Base-by-base conservation (phyloP, 2,797 vertebrate species). In the Channallabes apus region DNA sequence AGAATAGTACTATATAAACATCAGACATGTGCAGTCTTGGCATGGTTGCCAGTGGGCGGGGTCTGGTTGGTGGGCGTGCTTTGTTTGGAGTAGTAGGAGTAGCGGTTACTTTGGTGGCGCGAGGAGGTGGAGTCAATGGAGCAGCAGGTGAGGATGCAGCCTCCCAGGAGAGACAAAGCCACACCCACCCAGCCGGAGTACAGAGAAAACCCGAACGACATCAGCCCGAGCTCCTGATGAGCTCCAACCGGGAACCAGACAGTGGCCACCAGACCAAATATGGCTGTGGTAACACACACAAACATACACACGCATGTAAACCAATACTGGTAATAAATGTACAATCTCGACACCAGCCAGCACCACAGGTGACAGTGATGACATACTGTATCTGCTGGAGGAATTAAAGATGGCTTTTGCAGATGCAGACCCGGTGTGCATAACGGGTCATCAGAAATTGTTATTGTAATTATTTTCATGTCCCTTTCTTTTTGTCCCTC, bases 1-100 rank as follows among this genome's bases (percentile, higher is more conserved):
- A 8, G 54, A 35, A 35, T 18, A 8, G n/a, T 15, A 14, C 46
- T 27, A 46, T 15, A 79, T 83, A 64, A 35, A 62, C 58, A 87
- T 96, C 94, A 99, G 86, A 99, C 98, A 2, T 99, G 97, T 8
- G 97, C 98, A 0, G 97, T 99, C 92, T 99, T 99, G 86, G 98
- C 97, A 0, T 99, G 98, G 89, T 97, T 98, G 0, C 89, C 86
- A 67, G 93, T 82, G 61, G 92, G 15, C 0, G 90, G 79, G 77
- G 94, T 93, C 77, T 94, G 93, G 67, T 96, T 94, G 80, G 78
- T 84, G 88, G 91, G 91, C 27, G 88, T 88, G 0, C 95, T 93
- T 73, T 95, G 94, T 1, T 97, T 98, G 82, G 96, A 96, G 61
- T 97, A 98, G 94, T 99, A 99, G 94, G 97, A 98, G 69, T 62